Conservation (phyloP, 2,797 vertebrate species). For the Mionectes olivaceus region DNA sequence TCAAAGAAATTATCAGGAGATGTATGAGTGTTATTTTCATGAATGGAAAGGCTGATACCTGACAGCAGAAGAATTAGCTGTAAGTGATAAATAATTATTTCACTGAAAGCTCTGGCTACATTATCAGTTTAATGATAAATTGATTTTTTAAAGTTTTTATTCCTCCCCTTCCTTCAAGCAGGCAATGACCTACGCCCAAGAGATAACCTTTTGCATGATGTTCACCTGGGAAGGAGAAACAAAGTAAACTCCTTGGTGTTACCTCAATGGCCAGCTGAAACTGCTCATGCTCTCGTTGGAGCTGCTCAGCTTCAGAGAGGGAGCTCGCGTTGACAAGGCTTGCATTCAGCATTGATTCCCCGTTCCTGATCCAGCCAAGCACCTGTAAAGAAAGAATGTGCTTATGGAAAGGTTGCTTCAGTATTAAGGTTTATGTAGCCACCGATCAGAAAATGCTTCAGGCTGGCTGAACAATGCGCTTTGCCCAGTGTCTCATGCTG, state of each 20-base stretch:
- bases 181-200: neutral
- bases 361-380: conserved; percentile 96
- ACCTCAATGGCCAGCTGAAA: conserved; percentile 99
- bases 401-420: neutral
- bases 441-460: neutral
- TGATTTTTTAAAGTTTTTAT: neutral
- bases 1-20: neutral
- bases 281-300: conserved; percentile 97
- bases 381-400: conserved; percentile 80
- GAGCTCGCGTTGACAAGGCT: conserved; percentile 97
- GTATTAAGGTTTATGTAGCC: neutral
- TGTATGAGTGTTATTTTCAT: neutral
- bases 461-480: neutral
- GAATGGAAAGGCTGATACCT: neutral
- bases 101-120: neutral
- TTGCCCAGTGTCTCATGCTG: neutral
- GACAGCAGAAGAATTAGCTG: neutral
- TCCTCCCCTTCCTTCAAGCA: neutral
- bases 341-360: conserved; percentile 98
- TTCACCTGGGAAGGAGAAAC: neutral
- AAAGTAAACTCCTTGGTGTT: conserved; percentile 5
- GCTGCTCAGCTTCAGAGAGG: conserved; percentile 96
- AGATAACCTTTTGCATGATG: neutral
- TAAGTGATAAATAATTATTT: neutral
- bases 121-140: neutral